Evolutionary conservation across 2,888 invertebrate genomes (phyloP).

Genomic region (Drosophila anomelani): DNA sequence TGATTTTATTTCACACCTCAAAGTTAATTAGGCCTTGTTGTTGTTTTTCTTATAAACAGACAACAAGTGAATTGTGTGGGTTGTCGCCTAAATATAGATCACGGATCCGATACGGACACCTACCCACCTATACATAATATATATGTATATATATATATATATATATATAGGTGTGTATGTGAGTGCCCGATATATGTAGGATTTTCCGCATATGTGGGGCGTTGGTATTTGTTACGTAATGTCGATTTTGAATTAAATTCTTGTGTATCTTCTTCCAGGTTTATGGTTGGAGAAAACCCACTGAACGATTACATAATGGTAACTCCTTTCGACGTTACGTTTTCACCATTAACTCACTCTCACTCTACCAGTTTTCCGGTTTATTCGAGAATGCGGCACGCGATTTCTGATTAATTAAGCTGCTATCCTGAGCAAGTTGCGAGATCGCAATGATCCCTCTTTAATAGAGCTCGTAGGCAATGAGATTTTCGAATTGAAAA

Average conservation of each 20-base stretch:
- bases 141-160: slow-evolving; percentile 15
- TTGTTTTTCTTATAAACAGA: slow-evolving; percentile 53
- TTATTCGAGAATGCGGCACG: slow-evolving; percentile 9
- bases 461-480: slow-evolving; percentile 56
- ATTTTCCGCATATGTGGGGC: slow-evolving; percentile 64
- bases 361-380: slow-evolving; percentile 24
- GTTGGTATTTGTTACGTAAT: slow-evolving; percentile 75
- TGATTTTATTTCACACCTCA: slow-evolving; percentile 50
- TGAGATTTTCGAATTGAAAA: slow-evolving; percentile 63
- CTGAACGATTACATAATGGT: slow-evolving; percentile 35
- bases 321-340: background rate
- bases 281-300: background rate
- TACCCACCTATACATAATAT: slow-evolving; percentile 24
- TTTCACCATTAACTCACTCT: slow-evolving; percentile 13
- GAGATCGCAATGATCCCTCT: slow-evolving; percentile 84
- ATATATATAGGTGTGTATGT: slow-evolving; percentile 11
- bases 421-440: slow-evolving; percentile 78
- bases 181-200: slow-evolving; percentile 21
- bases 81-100: slow-evolving; percentile 78
- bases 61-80: slow-evolving; percentile 78
- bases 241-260: slow-evolving; percentile 47
- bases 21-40: slow-evolving; percentile 63
- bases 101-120: slow-evolving; percentile 52
- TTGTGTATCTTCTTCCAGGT: slow-evolving; percentile 18
- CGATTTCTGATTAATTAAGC: slow-evolving; percentile 13